Conservation (phyloP, 1,140 invertebrate species). For the roundworm (Caenorhabditis elegans) region DNA sequence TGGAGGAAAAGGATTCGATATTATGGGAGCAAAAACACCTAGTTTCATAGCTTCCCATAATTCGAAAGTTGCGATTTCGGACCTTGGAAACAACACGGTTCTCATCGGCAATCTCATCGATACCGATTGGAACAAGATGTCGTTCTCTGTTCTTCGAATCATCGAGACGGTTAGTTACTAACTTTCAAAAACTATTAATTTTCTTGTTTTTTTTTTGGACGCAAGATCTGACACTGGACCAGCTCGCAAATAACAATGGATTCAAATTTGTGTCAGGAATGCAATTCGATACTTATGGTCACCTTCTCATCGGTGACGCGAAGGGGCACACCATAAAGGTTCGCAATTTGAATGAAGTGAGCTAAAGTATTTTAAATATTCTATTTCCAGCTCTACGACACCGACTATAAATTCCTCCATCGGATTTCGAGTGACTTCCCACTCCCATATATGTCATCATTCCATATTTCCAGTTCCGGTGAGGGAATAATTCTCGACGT, state of each 20-base stretch:
- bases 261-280: not conserved
- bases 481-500: not conserved
- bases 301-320: not conserved
- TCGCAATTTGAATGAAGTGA: no score
- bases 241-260: not conserved
- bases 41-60: not conserved
- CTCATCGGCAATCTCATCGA: not conserved
- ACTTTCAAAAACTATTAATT: no score
- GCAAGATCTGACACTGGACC: not conserved
- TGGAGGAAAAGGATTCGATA: constrained; percentile 1
- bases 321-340: constrained; percentile 10
- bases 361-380: no score
- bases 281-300: not conserved
- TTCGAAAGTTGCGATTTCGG: not conserved
- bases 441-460: not conserved
- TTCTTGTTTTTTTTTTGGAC: no score
- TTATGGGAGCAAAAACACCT: not conserved
- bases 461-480: not conserved
- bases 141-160: not conserved
- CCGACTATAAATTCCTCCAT: not conserved
- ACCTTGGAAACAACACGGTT: not conserved
- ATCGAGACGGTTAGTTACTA: not conserved
- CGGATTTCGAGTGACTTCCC: not conserved
- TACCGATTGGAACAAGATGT: not conserved
- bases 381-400: constrained; percentile 3